phyloP scores from a whole-genome alignment of 30 jellyfish, hydroid and myxozoan genomes.

The Aurelia aurita region DNA sequence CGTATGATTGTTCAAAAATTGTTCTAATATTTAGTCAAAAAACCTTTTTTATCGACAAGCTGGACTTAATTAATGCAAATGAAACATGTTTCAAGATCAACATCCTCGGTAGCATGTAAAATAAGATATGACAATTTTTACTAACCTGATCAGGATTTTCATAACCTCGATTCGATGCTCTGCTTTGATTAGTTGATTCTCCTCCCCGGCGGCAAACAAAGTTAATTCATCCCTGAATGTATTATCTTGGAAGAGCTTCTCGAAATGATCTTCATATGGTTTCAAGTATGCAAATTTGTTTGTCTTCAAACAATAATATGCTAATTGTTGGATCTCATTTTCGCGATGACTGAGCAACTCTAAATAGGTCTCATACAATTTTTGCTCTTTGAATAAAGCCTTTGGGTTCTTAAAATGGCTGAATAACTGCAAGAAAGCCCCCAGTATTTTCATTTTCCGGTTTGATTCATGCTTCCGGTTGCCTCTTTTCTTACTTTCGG shows the following conservation, averaged over 20 bases:
- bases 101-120: no score
- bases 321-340: conserved; percentile 70
- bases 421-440: conserved; percentile 66
- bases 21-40: no score
- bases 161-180: conserved; percentile 78
- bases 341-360: conserved; percentile 79
- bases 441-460: conserved; percentile 47
- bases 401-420: conserved; percentile 76
- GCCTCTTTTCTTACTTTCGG: neutral
- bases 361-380: conserved; percentile 34
- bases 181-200: conserved; percentile 30
- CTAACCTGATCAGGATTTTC: conserved; percentile 81
- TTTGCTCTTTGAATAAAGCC: conserved; percentile 69
- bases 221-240: conserved; percentile 82
- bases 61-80: no score
- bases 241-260: conserved; percentile 75
- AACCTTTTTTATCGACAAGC: no score
- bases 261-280: conserved; percentile 84
- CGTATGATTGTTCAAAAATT: no score
- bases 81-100: no score
- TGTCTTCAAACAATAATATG: conserved; percentile 71
- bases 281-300: conserved; percentile 81
- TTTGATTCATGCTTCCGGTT: conserved; percentile 10
- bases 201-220: conserved; percentile 62
- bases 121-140: no score